phyloP scores from a whole-genome alignment of 2,888 invertebrate species.

The Dynastes tityus region DNA sequence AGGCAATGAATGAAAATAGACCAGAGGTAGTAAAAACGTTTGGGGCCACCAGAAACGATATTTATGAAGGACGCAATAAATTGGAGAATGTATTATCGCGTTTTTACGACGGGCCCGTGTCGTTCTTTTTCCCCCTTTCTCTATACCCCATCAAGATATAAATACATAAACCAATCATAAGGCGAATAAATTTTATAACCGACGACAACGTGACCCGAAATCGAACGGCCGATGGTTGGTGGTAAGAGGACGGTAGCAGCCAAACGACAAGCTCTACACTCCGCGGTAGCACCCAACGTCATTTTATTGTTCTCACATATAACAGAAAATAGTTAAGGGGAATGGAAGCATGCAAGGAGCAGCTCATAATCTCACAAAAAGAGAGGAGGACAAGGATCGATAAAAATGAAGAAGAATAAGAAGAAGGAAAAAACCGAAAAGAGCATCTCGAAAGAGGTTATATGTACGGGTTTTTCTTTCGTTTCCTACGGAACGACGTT shows the following conservation, averaged over 20 bases:
- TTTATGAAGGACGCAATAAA: conserved; percentile 43
- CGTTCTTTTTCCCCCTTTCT: background rate
- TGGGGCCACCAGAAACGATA: conserved; percentile 11
- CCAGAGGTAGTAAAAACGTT: background rate
- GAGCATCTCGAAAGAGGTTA: background rate
- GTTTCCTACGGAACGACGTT: conserved; percentile 15
- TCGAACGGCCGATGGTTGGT: conserved; percentile 13
- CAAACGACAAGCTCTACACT: background rate
- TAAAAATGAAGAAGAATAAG: background rate
- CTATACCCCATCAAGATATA: conserved; percentile 25
- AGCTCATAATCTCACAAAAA: background rate
- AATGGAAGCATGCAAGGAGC: background rate
- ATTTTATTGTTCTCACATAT: conserved; percentile 31
- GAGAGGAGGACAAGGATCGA: background rate
- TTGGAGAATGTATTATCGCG: conserved; percentile 40
- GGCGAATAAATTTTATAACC: conserved; percentile 42
- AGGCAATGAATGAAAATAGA: background rate
- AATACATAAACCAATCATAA: conserved; percentile 48
- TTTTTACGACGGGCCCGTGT: conserved; percentile 19
- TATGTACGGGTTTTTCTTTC: conserved; percentile 3
- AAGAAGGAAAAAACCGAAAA: background rate
- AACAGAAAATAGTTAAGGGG: background rate
- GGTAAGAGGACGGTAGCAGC: background rate
- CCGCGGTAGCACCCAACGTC: background rate
- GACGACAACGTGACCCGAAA: conserved; percentile 45